Percentiles rank a stretch among this genome's conserved stretches.
phyloP scores from a whole-genome alignment of 2,888 invertebrate genomes.

The Hylaea fasciaria region DNA sequence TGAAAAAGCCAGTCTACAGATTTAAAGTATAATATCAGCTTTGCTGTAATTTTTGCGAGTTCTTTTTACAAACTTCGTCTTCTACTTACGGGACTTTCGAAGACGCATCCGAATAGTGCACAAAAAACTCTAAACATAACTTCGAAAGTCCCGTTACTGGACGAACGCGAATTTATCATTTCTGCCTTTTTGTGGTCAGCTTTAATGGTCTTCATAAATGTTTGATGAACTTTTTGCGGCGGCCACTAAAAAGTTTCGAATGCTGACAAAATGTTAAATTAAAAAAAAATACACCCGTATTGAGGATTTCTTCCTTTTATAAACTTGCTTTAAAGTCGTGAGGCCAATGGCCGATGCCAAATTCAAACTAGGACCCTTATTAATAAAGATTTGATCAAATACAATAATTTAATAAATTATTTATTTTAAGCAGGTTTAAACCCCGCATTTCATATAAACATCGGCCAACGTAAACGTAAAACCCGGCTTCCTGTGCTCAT shows the following conservation, averaged over 20 bases:
- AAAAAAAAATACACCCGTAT: no score
- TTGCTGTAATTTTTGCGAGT: no score
- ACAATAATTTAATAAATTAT: no score
- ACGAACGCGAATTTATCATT: conserved; percentile 35
- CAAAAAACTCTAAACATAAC: conserved; percentile 48
- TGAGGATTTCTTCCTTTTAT: no score
- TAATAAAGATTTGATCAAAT: not conserved
- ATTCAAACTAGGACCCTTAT: conserved; percentile 4
- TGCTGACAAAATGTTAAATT: conserved; percentile 16
- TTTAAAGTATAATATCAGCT: no score
- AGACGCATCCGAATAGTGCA: conserved; percentile 1
- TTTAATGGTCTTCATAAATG: conserved; percentile 81
- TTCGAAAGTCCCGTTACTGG: conserved; percentile 39
- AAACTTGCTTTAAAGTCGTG: not conserved
- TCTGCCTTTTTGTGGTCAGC: conserved; percentile 73
- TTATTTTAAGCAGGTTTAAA: no score
- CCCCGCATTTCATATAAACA: conserved; percentile 16
- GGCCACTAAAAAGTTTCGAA: conserved; percentile 40
- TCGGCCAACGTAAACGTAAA: conserved; percentile 41
- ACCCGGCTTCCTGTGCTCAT: conserved; percentile 47
- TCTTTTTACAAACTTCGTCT: no score
- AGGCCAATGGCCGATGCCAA: conserved; percentile 20
- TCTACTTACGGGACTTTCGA: conserved; percentile 5
- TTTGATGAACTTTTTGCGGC: conserved; percentile 68
- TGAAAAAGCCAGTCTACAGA: no score